Conservation (phyloP, 2,888 invertebrate genomes). For the Lumbricus terrestris region DNA sequence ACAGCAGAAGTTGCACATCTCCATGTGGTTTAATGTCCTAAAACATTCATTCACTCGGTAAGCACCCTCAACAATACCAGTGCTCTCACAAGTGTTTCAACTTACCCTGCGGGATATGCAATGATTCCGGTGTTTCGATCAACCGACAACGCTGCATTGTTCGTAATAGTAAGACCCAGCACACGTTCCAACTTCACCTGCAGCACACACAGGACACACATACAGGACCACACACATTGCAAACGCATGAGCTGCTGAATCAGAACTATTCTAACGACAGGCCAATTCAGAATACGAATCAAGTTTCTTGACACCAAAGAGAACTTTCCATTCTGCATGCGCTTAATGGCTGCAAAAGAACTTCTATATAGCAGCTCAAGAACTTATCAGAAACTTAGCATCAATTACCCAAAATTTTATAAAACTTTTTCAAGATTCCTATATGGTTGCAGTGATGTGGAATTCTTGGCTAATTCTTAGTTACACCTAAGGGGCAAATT, state of each 20-base stretch:
- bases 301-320: too few relatives aligned
- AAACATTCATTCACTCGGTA: neutral
- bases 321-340: too few relatives aligned
- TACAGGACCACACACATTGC: neutral
- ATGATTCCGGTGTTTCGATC: slow-evolving; percentile 82
- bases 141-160: slow-evolving; percentile 86
- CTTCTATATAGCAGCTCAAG: too few relatives aligned
- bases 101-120: slow-evolving; percentile 92
- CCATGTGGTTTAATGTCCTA: neutral
- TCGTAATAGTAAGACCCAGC: slow-evolving; percentile 88
- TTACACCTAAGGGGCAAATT: too few relatives aligned
- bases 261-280: too few relatives aligned
- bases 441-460: too few relatives aligned
- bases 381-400: too few relatives aligned
- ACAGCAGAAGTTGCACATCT: neutral
- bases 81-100: neutral
- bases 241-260: too few relatives aligned
- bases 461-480: too few relatives aligned
- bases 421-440: too few relatives aligned
- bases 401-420: too few relatives aligned
- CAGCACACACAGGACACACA: neutral
- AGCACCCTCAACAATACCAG: neutral
- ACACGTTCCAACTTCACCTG: slow-evolving; percentile 93
- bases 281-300: neutral
- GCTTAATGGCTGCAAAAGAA: too few relatives aligned